A percentile compares a stretch with the other conserved stretches of the same genome.
Evolutionary conservation across 2,888 invertebrate species (phyloP).

Genomic region (Tenthredo amoena): DNA sequence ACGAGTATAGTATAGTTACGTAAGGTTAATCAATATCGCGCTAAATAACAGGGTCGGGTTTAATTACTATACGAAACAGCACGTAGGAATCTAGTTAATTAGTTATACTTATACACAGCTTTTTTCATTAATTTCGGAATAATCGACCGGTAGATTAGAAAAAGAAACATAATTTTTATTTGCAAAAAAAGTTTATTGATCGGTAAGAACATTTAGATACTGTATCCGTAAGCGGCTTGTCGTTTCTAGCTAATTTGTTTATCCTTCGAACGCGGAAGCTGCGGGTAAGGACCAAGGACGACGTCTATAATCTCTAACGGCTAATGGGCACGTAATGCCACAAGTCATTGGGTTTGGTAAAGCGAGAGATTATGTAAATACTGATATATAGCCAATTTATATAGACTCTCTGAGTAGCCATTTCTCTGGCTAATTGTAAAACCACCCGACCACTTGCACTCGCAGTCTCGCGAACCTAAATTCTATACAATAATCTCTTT

Average conservation of each 20-base stretch:
- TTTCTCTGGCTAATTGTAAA: background rate
- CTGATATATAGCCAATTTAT: background rate
- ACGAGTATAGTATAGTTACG: background rate
- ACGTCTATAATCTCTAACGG: constrained; percentile 19
- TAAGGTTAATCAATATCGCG: constrained; percentile 38
- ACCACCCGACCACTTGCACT: background rate
- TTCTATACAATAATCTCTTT: background rate
- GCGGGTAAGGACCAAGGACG: constrained; percentile 25
- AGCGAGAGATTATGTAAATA: constrained; percentile 19
- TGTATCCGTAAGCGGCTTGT: background rate
- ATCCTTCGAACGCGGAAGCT: constrained; percentile 33
- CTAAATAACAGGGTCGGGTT: background rate
- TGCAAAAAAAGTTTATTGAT: background rate
- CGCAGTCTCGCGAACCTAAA: background rate
- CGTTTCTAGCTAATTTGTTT: constrained; percentile 8
- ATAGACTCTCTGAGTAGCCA: background rate
- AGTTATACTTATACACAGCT: background rate
- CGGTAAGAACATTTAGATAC: background rate
- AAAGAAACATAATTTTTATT: background rate
- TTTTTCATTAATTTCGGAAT: background rate
- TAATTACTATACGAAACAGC: constrained; percentile 28
- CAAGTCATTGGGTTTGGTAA: constrained; percentile 31
- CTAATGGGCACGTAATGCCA: constrained; percentile 16
- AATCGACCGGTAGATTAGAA: background rate
- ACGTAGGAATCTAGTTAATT: constrained; percentile 6